Percentiles rank a stretch among this genome's conserved stretches.
phyloP scores from a whole-genome alignment of 2,797 vertebrate species.

The Syngnathus rostellatus region DNA sequence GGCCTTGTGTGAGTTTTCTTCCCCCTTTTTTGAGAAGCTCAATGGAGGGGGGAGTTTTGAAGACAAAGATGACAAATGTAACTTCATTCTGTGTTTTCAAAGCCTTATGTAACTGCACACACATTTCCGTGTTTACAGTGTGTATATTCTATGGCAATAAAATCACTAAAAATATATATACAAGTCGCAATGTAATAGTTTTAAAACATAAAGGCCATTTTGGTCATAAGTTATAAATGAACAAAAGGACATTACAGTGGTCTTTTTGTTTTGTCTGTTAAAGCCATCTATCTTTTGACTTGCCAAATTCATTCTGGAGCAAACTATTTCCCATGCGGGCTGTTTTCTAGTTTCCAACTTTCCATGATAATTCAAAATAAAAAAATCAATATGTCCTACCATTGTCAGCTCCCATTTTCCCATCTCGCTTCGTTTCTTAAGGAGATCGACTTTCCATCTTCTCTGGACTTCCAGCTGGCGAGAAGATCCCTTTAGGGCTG shows the following conservation, averaged over 20 bases:
- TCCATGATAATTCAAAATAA: too few species aligned
- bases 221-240: background rate
- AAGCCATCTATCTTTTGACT: background rate
- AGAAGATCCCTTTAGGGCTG: conserved; percentile 6
- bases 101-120: too few species aligned
- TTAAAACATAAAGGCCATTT: background rate
- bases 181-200: background rate
- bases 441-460: conserved; percentile 45
- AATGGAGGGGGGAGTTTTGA: background rate
- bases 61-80: too few species aligned
- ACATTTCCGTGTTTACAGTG: too few species aligned
- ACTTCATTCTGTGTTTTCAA: too few species aligned
- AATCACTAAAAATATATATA: too few species aligned
- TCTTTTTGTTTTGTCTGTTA: background rate
- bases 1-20: background rate
- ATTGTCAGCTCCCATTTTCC: conserved; percentile 76
- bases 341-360: background rate
- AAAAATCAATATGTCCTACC: conserved; percentile 42
- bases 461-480: conserved; percentile 8
- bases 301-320: background rate
- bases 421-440: conserved; percentile 52
- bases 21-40: background rate
- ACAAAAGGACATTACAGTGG: background rate
- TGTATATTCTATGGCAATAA: too few species aligned
- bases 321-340: background rate